Percentiles rank a stretch among this genome's conserved stretches.
These are phyloP conservation scores for Hemitrygon akajei DNA, from an alignment of 2,797 vertebrate genomes.

Conservation along the genomic window DNA sequence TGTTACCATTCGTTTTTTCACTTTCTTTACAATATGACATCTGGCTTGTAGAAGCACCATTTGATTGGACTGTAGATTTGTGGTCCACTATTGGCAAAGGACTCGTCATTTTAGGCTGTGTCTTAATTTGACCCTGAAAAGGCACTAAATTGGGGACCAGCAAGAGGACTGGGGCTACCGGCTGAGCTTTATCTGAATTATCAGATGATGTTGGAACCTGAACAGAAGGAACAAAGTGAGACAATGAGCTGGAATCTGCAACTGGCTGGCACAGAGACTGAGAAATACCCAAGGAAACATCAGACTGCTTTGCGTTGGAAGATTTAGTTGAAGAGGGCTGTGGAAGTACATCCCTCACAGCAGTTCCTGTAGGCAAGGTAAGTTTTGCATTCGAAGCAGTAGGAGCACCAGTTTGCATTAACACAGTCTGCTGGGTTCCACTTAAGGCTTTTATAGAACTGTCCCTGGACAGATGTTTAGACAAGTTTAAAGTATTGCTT, in stretches of 20 bases:
- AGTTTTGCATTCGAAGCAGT: constrained; percentile 77
- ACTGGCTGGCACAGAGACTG: constrained; percentile 65
- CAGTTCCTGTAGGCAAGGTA: constrained; percentile 81
- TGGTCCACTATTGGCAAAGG: constrained; percentile 28
- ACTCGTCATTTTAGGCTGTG: constrained; percentile 27
- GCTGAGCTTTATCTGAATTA: constrained; percentile 59
- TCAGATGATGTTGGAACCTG: constrained; percentile 64
- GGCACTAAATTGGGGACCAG: constrained; percentile 77
- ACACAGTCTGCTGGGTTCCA: constrained; percentile 83
- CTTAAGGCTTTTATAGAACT: constrained; percentile 90
- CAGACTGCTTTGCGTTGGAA: constrained; percentile 80
- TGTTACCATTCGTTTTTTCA: constrained; percentile 7
- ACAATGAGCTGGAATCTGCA: constrained; percentile 70
- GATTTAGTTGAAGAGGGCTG: constrained; percentile 82
- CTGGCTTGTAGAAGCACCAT: constrained; percentile 35
- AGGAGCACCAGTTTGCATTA: constrained; percentile 82
- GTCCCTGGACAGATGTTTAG: constrained; percentile 76
- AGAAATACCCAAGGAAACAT: constrained; percentile 72
- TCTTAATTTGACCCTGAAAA: constrained; percentile 55
- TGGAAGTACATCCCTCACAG: constrained; percentile 97
- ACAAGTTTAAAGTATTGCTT: constrained; percentile 68
- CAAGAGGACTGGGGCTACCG: constrained; percentile 76
- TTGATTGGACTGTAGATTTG: background rate
- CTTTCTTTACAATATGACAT: constrained; percentile 18
- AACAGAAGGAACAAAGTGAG: constrained; percentile 76